Evolutionary conservation across 2,888 invertebrate species (phyloP).

Genomic region (Palloptera scutellata): DNA sequence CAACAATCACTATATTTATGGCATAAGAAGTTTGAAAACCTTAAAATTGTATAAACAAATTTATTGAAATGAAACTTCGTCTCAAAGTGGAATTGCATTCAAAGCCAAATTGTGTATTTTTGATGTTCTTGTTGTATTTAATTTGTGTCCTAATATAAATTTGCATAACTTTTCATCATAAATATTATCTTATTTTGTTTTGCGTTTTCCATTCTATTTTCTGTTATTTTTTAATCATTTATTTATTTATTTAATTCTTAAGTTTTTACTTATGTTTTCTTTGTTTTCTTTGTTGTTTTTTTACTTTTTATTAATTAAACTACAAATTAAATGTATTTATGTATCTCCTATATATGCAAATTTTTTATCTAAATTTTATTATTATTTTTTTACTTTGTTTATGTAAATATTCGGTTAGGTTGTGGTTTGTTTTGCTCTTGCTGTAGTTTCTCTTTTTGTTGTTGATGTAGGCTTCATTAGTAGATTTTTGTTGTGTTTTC

Average conservation of each 20-base stretch:
- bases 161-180: conserved; percentile 9
- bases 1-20: too few relatives aligned
- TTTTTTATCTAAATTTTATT: conserved; percentile 9
- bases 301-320: conserved; percentile 15
- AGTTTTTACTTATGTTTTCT: conserved; percentile 21
- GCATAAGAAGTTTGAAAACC: too few relatives aligned
- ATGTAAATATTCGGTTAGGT: conserved; percentile 28
- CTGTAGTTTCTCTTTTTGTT: conserved; percentile 16
- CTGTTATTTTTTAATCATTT: conserved; percentile 9
- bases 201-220: conserved; percentile 11
- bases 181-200: conserved; percentile 21
- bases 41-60: too few relatives aligned
- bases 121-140: too few relatives aligned
- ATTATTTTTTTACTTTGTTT: conserved; percentile 35
- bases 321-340: conserved; percentile 21
- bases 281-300: conserved; percentile 24
- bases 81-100: conserved; percentile 6
- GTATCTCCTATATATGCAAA: conserved; percentile 21
- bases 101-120: conserved; percentile 15
- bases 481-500: conserved; percentile 13
- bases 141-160: too few relatives aligned
- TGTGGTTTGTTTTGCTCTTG: conserved; percentile 25
- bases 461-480: conserved; percentile 28
- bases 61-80: too few relatives aligned
- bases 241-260: conserved; percentile 31